A percentile compares a stretch with the other conserved stretches of the same genome.
Conservation (phyloP, 2,888 invertebrate genomes). For the Ophioninae sp. region DNA sequence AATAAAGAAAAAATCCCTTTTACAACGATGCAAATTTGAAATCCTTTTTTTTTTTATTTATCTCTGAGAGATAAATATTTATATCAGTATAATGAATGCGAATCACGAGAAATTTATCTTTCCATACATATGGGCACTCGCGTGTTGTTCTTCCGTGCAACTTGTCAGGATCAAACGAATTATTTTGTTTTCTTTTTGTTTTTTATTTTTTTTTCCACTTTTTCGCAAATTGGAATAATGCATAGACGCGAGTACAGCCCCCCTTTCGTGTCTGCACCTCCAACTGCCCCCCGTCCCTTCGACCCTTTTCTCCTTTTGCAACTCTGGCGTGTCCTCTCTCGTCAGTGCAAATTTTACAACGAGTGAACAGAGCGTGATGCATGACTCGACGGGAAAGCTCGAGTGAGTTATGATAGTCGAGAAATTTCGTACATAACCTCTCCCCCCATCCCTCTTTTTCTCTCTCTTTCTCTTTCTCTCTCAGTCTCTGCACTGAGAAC, state of each 20-base stretch:
- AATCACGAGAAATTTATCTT: neutral
- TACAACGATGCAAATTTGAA: no score
- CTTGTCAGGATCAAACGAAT: neutral
- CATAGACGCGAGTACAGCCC: neutral
- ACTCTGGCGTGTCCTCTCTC: slow-evolving; percentile 17
- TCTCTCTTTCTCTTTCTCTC: slow-evolving; percentile 31
- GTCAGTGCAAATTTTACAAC: slow-evolving; percentile 57
- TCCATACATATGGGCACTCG: neutral
- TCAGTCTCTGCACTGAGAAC: slow-evolving; percentile 6
- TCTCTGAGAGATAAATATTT: no score
- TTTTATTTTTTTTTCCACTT: slow-evolving; percentile 21
- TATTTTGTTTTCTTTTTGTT: neutral
- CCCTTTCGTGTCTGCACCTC: neutral
- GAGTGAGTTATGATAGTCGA: slow-evolving; percentile 60
- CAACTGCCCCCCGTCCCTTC: slow-evolving; percentile 6
- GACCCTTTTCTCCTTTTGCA: slow-evolving; percentile 8
- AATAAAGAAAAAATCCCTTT: no score
- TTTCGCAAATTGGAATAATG: slow-evolving; percentile 44
- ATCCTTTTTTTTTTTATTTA: no score
- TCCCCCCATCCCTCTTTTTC: slow-evolving; percentile 21
- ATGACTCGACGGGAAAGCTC: slow-evolving; percentile 61
- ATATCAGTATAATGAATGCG: no score
- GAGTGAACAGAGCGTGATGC: slow-evolving; percentile 53
- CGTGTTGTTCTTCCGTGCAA: neutral
- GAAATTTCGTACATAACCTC: slow-evolving; percentile 59